Conservation (phyloP, 1,140 invertebrate genomes). For the Drosophila persimilis region DNA sequence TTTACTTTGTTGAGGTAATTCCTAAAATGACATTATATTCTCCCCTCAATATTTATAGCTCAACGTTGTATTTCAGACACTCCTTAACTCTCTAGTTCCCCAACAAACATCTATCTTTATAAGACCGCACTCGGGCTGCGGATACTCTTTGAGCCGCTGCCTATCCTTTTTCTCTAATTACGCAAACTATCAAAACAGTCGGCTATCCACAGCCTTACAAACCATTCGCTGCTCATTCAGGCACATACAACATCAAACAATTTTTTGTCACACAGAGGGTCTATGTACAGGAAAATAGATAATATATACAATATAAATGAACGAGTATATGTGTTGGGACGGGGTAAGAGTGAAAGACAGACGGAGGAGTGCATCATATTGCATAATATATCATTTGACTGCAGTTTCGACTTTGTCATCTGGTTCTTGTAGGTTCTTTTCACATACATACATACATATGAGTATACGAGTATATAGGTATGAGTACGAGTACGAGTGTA, state of each 20-base stretch:
- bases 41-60: too few relatives aligned
- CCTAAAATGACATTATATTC: too few relatives aligned
- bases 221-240: conserved; percentile 13
- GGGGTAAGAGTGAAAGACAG: conserved; percentile 12
- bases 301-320: conserved; percentile 22
- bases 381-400: conserved; percentile 34
- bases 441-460: neutral
- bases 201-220: neutral
- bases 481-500: neutral
- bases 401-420: conserved; percentile 32
- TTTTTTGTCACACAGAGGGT: conserved; percentile 20
- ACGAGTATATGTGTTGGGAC: neutral
- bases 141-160: too few relatives aligned
- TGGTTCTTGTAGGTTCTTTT: conserved; percentile 22
- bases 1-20: too few relatives aligned
- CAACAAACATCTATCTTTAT: neutral
- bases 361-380: conserved; percentile 29
- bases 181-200: neutral
- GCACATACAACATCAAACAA: conserved; percentile 25
- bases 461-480: too few relatives aligned
- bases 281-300: conserved; percentile 52
- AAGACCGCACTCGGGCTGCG: neutral
- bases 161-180: conserved; percentile 6
- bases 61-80: too few relatives aligned
- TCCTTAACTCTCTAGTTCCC: neutral